phyloP scores from a whole-genome alignment of 30 jellyfish, hydroid and myxozoan genomes.

The Chironex yamaguchii region DNA sequence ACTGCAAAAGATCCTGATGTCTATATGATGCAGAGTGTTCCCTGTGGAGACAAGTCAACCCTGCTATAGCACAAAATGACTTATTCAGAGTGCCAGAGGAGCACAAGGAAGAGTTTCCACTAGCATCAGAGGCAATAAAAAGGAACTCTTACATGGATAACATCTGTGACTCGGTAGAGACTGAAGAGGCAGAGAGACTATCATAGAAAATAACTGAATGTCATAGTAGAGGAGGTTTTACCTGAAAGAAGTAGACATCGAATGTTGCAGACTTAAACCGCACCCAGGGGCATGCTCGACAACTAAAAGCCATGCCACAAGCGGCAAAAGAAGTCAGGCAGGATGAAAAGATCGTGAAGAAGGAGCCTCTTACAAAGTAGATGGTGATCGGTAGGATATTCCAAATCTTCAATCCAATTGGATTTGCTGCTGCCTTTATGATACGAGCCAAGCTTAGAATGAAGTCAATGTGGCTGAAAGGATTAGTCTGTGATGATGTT shows the following conservation, averaged over 20 bases:
- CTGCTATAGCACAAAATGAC: no score
- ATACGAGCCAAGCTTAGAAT: background rate
- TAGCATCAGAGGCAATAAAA: conserved; percentile 5
- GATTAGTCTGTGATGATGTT: background rate
- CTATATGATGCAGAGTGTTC: no score
- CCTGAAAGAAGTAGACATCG: no score
- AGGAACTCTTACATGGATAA: conserved; percentile 28
- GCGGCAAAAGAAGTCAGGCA: no score
- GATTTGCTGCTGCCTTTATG: conserved; percentile 16
- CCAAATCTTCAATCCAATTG: conserved; percentile 1
- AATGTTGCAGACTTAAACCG: no score
- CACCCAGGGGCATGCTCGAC: no score
- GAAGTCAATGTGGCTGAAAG: background rate
- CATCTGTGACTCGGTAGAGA: conserved; percentile 10
- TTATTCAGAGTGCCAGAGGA: conserved; percentile 14
- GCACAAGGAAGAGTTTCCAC: conserved; percentile 26
- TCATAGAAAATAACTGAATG: background rate
- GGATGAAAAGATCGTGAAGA: no score
- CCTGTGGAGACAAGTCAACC: no score
- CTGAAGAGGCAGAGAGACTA: background rate
- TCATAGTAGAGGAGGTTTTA: no score
- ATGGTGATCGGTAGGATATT: background rate
- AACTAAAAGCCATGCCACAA: no score
- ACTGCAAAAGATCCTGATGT: no score
- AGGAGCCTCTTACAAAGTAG: conserved; percentile 1